Evolutionary conservation across 2,113 vertebrate genomes (phyloP).

Genomic region (Romanogobio albipinnatus): DNA sequence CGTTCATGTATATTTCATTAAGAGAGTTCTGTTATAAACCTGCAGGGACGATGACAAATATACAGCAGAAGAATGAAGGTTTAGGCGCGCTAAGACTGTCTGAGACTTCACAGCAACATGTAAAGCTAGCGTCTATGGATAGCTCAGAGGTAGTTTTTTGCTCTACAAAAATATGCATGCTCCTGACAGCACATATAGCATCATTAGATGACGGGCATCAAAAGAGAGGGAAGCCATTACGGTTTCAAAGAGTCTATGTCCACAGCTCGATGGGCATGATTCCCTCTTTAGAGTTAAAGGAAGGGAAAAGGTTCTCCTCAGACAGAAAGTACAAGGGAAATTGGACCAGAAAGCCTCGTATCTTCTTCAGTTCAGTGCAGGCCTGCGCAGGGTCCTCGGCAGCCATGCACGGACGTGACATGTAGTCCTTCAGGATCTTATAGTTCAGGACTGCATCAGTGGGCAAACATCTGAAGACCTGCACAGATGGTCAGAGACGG

Average conservation of each 20-base stretch:
- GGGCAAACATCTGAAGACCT: slow-evolving; percentile 64
- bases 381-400: slow-evolving; percentile 53
- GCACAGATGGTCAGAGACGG: background rate
- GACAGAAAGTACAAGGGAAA: slow-evolving; percentile 61
- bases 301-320: slow-evolving; percentile 62
- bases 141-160: slow-evolving; percentile 31
- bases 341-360: slow-evolving; percentile 61
- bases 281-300: slow-evolving; percentile 63
- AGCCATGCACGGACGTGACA: slow-evolving; percentile 54
- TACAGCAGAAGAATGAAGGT: background rate
- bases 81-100: background rate
- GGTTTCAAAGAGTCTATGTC: slow-evolving; percentile 45
- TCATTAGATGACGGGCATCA: slow-evolving; percentile 1
- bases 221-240: background rate
- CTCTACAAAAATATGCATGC: slow-evolving; percentile 3
- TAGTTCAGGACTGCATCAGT: slow-evolving; percentile 58
- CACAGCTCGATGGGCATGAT: slow-evolving; percentile 62
- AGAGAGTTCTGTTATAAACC: background rate
- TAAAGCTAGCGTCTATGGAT: background rate
- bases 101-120: background rate
- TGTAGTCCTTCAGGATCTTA: slow-evolving; percentile 55
- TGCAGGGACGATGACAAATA: background rate
- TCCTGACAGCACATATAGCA: background rate
- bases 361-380: slow-evolving; percentile 54
- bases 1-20: background rate